These are phyloP conservation scores for Tadarida brasiliensis DNA, from an alignment of 2,797 vertebrate genomes.

Conservation along the genomic window DNA sequence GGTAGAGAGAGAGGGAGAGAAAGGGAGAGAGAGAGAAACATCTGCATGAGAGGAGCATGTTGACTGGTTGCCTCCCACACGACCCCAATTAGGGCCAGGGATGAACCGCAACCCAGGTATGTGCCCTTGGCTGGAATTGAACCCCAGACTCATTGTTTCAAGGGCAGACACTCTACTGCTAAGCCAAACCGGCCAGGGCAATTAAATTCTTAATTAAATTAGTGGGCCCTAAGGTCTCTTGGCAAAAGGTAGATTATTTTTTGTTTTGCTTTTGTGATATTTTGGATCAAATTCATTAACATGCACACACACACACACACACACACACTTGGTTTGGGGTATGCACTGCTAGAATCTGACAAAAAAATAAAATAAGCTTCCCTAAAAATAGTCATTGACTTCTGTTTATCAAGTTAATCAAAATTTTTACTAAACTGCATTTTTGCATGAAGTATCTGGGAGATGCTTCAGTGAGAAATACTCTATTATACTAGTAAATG, in stretches of 20 bases:
- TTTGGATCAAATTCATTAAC: slow-evolving; percentile 19
- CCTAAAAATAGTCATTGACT: neutral
- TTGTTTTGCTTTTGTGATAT: neutral
- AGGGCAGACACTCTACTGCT: too few species aligned
- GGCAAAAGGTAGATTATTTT: neutral
- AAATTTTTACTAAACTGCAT: neutral
- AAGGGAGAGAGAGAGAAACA: too few species aligned
- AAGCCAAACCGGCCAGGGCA: too few species aligned
- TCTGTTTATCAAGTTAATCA: neutral
- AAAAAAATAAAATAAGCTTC: neutral
- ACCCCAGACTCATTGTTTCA: too few species aligned
- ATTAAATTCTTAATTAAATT: slow-evolving; percentile 58
- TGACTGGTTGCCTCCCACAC: too few species aligned
- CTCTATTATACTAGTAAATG: neutral
- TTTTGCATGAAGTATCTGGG: neutral
- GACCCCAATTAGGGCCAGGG: too few species aligned
- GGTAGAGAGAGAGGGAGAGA: too few species aligned
- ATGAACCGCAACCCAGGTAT: too few species aligned
- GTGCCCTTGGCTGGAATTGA: too few species aligned
- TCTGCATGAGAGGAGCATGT: too few species aligned
- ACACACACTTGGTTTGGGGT: neutral
- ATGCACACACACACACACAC: neutral
- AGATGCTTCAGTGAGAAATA: neutral
- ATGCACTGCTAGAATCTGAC: neutral
- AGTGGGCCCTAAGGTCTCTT: neutral